phyloP scores from a whole-genome alignment of 2,113 vertebrate genomes.

The Pithys albifrons region DNA sequence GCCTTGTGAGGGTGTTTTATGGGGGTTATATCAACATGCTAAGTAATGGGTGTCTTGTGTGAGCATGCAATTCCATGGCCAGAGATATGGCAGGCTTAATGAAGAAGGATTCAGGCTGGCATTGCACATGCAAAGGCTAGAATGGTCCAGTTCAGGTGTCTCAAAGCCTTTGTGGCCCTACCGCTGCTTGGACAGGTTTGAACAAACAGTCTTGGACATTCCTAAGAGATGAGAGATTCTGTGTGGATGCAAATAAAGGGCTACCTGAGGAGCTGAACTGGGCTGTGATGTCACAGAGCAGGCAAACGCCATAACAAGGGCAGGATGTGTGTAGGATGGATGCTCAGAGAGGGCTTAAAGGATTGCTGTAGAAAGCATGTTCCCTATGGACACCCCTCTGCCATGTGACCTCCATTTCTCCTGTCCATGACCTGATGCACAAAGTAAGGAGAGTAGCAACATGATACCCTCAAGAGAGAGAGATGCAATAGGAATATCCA shows the following conservation, averaged over 20 bases:
- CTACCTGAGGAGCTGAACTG: neutral
- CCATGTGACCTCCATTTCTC: neutral
- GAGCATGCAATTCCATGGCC: neutral
- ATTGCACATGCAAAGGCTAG: neutral
- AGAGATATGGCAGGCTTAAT: neutral
- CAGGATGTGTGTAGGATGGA: neutral
- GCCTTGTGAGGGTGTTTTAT: neutral
- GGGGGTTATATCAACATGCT: neutral
- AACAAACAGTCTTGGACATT: neutral
- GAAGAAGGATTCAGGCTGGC: neutral
- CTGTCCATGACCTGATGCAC: neutral
- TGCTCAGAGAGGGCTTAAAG: neutral
- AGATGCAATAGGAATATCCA: neutral
- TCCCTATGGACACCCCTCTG: neutral
- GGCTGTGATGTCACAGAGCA: neutral
- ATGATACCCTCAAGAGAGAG: fast-evolving
- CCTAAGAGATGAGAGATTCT: neutral
- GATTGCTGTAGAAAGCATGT: neutral
- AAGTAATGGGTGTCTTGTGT: neutral
- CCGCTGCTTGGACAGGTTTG: neutral
- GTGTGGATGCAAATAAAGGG: neutral
- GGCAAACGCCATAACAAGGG: neutral
- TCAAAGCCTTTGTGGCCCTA: neutral
- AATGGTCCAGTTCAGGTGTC: neutral
- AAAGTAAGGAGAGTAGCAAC: neutral